Evolutionary conservation across 2,113 vertebrate species (phyloP).

Genomic region (Alexandromys fortis): DNA sequence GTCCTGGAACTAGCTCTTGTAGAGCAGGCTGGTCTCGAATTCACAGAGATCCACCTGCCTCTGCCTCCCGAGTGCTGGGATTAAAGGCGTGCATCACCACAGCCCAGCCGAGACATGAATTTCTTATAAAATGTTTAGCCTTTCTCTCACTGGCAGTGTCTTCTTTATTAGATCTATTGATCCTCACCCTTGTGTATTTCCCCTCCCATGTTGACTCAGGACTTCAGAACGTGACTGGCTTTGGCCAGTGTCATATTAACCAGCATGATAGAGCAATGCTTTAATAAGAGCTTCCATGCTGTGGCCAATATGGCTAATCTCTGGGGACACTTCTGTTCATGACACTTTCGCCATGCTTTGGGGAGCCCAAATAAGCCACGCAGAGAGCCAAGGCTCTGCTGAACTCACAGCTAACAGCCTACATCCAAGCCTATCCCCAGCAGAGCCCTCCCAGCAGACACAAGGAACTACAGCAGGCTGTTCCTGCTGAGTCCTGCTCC

Average conservation of each 20-base stretch:
- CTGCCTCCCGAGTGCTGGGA: too few relatives aligned
- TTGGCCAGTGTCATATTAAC: background rate
- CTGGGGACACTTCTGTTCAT: background rate
- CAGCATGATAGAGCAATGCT: background rate
- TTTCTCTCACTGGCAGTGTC: conserved; percentile 10
- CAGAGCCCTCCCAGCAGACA: background rate
- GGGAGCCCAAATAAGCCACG: background rate
- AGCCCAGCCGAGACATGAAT: background rate
- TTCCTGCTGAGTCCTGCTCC: background rate
- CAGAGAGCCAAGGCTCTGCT: background rate
- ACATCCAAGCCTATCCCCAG: background rate
- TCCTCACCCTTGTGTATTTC: background rate
- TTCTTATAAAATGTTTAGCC: background rate
- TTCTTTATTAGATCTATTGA: background rate
- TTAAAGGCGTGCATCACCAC: too few relatives aligned
- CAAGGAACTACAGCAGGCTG: background rate
- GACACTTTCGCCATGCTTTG: background rate
- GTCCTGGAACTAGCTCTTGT: too few relatives aligned
- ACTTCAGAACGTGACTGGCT: background rate
- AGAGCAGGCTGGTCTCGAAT: too few relatives aligned
- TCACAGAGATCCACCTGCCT: too few relatives aligned
- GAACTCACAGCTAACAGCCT: background rate
- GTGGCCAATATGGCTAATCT: background rate
- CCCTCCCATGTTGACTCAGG: background rate
- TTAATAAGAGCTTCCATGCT: background rate